These are phyloP conservation scores for Microctonus hyperodae DNA, from an alignment of 2,888 invertebrate genomes.

Conservation along the genomic window DNA sequence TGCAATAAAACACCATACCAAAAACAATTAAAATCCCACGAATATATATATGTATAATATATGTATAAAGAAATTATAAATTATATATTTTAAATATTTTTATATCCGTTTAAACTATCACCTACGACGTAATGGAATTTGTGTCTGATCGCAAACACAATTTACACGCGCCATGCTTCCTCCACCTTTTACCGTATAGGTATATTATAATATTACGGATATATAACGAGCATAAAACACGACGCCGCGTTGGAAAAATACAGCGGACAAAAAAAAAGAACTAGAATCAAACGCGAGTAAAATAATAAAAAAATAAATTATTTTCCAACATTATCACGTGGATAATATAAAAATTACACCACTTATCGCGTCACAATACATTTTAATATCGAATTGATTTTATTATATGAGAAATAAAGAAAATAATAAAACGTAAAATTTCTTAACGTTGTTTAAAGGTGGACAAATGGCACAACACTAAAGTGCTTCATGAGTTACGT, in stretches of 20 bases:
- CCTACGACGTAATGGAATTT: conserved; percentile 33
- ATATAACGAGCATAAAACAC: conserved; percentile 21
- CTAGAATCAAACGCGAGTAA: not conserved
- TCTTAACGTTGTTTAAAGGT: too few relatives aligned
- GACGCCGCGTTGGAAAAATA: not conserved
- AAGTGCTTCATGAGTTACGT: conserved; percentile 32
- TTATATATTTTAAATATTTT: not conserved
- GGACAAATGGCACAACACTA: conserved; percentile 25
- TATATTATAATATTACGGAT: not conserved
- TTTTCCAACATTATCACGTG: too few relatives aligned
- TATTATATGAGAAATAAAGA: not conserved
- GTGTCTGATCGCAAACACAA: conserved; percentile 33
- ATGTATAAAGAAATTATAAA: not conserved
- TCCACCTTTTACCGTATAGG: not conserved
- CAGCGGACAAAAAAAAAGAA: not conserved
- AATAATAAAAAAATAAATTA: not conserved
- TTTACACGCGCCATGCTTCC: conserved; percentile 36
- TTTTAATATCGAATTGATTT: not conserved
- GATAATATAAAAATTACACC: not conserved
- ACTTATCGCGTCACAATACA: not conserved
- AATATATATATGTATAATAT: not conserved
- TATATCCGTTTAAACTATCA: conserved; percentile 29
- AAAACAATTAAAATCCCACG: too few relatives aligned
- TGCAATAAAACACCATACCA: conserved; percentile 28
- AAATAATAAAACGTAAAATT: not conserved